Evolutionary conservation across 2,113 vertebrate genomes (phyloP), one percentile per base, ranked within the genome.

Genomic region (Zingel zingel): DNA sequence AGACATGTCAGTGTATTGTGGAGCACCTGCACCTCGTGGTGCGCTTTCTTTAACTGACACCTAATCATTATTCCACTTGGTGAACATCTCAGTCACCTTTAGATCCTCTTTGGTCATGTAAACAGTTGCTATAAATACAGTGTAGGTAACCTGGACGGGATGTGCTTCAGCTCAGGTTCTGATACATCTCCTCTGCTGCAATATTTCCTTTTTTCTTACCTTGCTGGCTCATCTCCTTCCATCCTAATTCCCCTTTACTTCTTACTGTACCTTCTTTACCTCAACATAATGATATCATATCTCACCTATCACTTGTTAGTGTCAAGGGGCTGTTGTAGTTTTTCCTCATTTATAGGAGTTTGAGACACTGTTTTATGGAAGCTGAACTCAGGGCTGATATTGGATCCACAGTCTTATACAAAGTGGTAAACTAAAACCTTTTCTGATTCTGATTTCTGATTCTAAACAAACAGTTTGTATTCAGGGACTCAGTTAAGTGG

Each of bases 41-140:
- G 97, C 96, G 96, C 96, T 97, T 97, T 97, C 97, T 98, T 98
- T 98, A 98, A 98, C 97, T 98, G 98, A 98, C 97, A 98, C 96
- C 97, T 98, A 97, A 97, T 99, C 97, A 99, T 99, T 99, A 99
- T 99, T 99, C 98, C 98, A 99, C 97, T 97, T 97, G 97, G 96
- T 98, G 98, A 99, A 95, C 97, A 97, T 96, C 96, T 96, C 97
- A 98, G 97, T 97, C 97, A 97, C 97, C 97, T 97, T 97, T 96
- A 96, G 95, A 95, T 95, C 95, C 94, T 92, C 89, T 92, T 96
- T 95, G 94, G 94, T 95, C 95, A 95, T 96, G 96, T 96, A 97
- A 96, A 97, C 95, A 93, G 96, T 94, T 91, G 77, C 97, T 98
- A 97, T 96, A 97, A 98, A 97, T 98, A 97, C 19, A 63, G 12